phyloP scores from a whole-genome alignment of 2,113 vertebrate genomes.

The Colistium nudipinnis region DNA sequence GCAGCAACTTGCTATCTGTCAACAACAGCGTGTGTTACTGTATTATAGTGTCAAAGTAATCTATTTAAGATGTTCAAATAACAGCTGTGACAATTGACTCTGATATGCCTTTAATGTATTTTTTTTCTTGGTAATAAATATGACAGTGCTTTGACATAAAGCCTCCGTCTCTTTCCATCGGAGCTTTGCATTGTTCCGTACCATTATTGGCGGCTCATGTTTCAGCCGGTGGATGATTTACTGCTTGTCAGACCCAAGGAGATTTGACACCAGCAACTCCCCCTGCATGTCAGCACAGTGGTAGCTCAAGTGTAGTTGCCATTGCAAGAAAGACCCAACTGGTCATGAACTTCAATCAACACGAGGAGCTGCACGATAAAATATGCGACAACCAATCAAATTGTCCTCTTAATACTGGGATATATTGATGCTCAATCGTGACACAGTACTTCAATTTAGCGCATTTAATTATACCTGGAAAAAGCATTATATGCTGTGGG shows the following conservation, averaged over 20 bases:
- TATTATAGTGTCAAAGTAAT: slow-evolving; percentile 69
- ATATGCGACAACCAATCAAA: not conserved
- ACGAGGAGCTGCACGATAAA: not conserved
- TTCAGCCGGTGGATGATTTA: slow-evolving; percentile 39
- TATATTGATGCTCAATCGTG: not conserved
- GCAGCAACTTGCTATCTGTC: slow-evolving; percentile 50
- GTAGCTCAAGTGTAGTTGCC: slow-evolving; percentile 14
- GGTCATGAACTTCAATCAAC: slow-evolving; percentile 1
- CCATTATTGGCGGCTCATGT: slow-evolving; percentile 6
- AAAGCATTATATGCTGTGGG: not conserved
- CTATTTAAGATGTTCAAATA: slow-evolving; percentile 67
- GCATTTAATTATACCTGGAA: not conserved
- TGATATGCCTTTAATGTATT: slow-evolving; percentile 74
- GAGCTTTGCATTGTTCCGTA: slow-evolving; percentile 18
- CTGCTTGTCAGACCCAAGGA: slow-evolving; percentile 14
- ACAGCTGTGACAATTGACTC: slow-evolving; percentile 66
- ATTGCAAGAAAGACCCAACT: slow-evolving; percentile 31
- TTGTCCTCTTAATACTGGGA: not conserved
- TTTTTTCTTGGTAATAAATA: slow-evolving; percentile 80
- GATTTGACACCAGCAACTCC: slow-evolving; percentile 27
- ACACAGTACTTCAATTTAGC: not conserved
- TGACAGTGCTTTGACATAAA: slow-evolving; percentile 71
- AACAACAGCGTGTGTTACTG: slow-evolving; percentile 64
- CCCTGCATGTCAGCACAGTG: slow-evolving; percentile 25
- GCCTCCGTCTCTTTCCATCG: slow-evolving; percentile 40